Evolutionary conservation across 2,113 vertebrate genomes (phyloP), one percentile per base, ranked within the genome.

Genomic region (Cyphomyrus discorhynchus): DNA sequence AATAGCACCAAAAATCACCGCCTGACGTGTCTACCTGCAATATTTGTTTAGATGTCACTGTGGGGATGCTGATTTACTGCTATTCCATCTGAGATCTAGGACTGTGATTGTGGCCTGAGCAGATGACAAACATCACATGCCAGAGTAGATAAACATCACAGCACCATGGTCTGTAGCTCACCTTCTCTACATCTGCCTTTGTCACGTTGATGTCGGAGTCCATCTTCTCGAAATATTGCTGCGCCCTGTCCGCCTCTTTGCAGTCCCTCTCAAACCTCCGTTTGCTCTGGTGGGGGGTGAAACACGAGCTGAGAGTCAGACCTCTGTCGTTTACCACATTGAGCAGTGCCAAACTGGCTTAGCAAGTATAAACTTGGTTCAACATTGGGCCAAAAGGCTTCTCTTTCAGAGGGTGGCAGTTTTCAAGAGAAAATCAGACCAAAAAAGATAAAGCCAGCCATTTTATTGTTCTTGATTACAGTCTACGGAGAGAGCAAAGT

Each of bases 121-220:
- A 42, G 31, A 80, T 19, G 35, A 42, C 15, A 42, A 7, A 19
- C 74, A 80, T 80, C 15, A 1, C 8, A 5, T 19, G 35, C 15
- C 70, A 77, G 15, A n/a, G 21, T 27, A 86, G 46, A 86, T 13
- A 47, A 50, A 86, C 24, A 50, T 86, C 47, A 86, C 42, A 6
- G 1, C 24, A n/a, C 39, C 42, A 24, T n/a, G 11, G 39, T 42
- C 8, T 46, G 42, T 45, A 47, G 21, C 93, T 91, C 93, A 99
- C 98, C 97, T 99, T 99, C 90, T 99, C 98, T 86, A 99, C 98
- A 15, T 99, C 98, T 10, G 98, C 98, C 93, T 99, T 99, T 3
- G 98, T 99, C 92, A 99, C 98, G 0, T 99, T 99, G 92, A 99
- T 98, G 95, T 99, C 98, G 3, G 97, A 96, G 3, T 99, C 98